A percentile compares a stretch with the other conserved stretches of the same genome.
Conservation (phyloP, 1,140 invertebrate species). For the Danaus melanippus region DNA sequence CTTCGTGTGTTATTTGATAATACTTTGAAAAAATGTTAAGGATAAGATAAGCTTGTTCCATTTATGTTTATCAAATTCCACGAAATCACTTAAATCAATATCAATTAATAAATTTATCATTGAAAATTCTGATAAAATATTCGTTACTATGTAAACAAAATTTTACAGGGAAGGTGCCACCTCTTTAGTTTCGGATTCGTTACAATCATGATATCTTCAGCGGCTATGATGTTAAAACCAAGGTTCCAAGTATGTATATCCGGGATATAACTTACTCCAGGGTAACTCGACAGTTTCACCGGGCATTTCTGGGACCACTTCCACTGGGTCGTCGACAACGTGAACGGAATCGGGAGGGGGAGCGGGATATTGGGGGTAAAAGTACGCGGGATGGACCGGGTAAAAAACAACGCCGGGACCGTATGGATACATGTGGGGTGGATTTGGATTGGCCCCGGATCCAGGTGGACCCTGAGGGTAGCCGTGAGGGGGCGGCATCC, state of each 20-base stretch:
- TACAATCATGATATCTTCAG: constrained; percentile 9
- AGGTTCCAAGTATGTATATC: constrained; percentile 5
- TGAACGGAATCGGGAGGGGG: constrained; percentile 18
- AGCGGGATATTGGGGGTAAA: constrained; percentile 44
- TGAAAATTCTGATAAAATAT: constrained; percentile 1
- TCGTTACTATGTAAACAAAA: constrained; percentile 1
- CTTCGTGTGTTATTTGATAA: no score
- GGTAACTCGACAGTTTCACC: constrained; percentile 63
- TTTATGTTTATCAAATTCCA: no score
- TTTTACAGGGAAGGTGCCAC: constrained; percentile 13
- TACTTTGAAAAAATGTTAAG: no score
- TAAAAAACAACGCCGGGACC: constrained; percentile 46
- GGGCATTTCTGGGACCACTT: constrained; percentile 46
- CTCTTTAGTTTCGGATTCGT: constrained; percentile 2
- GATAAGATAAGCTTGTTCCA: no score
- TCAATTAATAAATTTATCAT: neutral
- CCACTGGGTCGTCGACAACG: constrained; percentile 37
- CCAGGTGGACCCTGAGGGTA: constrained; percentile 35
- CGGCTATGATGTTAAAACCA: neutral
- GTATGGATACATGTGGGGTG: constrained; percentile 33
- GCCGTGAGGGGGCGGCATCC: constrained; percentile 36
- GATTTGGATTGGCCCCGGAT: constrained; percentile 23
- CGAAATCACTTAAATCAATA: constrained; percentile 2
- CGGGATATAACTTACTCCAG: constrained; percentile 52
- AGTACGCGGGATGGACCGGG: constrained; percentile 53